A percentile compares a stretch with the other conserved stretches of the same genome.
Conservation (phyloP, 1,140 invertebrate genomes). For the Apis florea region DNA sequence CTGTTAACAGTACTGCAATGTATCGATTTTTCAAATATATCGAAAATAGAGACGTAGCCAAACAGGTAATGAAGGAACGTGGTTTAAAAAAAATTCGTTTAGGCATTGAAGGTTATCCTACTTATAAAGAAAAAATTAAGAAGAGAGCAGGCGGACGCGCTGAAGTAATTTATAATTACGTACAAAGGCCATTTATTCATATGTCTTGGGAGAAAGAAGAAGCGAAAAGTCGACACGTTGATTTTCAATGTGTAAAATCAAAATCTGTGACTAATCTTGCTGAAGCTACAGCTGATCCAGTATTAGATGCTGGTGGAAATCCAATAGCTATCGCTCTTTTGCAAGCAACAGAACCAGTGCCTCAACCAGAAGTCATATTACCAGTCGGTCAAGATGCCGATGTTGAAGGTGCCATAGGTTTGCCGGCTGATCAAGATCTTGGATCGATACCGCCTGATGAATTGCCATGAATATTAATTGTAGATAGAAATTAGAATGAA, state of each 20-base stretch:
- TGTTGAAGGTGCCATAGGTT: conserved; percentile 69
- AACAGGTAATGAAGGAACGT: conserved; percentile 98
- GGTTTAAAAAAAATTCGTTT: conserved; percentile 99
- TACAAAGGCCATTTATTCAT: conserved; percentile 99
- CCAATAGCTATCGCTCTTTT: conserved; percentile 73
- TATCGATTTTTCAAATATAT: conserved; percentile 99
- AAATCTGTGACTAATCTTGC: conserved; percentile 97
- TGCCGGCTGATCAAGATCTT: conserved; percentile 60
- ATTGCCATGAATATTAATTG: conserved; percentile 46
- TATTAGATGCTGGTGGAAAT: conserved; percentile 83
- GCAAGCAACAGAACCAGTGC: conserved; percentile 54
- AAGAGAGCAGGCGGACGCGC: conserved; percentile 94
- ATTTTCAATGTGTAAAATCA: conserved; percentile 98
- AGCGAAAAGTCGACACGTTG: conserved; percentile 98
- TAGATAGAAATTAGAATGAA: not conserved
- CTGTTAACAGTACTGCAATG: conserved; percentile 94
- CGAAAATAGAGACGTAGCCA: conserved; percentile 99
- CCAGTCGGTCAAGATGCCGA: conserved; percentile 71
- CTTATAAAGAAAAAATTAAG: conserved; percentile 98
- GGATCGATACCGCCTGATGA: conserved; percentile 60
- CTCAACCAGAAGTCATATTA: conserved; percentile 65
- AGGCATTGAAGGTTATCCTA: conserved; percentile 99
- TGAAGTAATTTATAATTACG: conserved; percentile 99
- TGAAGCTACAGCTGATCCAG: conserved; percentile 94
- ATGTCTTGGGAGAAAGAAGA: conserved; percentile 99